Evolutionary conservation across 37 sponge, comb jelly and placozoan species (phyloP).

Genomic region (Theonella swinhoei): DNA sequence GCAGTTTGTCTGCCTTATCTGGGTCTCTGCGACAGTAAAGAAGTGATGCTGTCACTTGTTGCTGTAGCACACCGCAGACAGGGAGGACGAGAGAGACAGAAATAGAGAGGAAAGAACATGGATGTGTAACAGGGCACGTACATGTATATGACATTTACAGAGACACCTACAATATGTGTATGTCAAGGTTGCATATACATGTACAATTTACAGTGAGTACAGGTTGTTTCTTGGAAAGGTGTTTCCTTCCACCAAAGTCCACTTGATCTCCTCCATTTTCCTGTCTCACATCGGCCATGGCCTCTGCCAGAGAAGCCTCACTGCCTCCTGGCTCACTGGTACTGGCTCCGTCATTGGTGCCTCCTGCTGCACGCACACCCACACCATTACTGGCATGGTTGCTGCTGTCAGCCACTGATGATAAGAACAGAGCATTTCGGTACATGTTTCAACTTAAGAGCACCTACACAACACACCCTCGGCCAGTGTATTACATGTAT

Average conservation of each 20-base stretch:
- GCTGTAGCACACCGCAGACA: not conserved
- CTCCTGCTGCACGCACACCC: not conserved
- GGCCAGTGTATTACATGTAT: too few species aligned
- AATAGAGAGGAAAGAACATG: not conserved
- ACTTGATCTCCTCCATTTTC: too few species aligned
- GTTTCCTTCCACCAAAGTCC: not conserved
- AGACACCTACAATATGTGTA: too few species aligned
- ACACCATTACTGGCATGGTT: not conserved
- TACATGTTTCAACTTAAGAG: too few species aligned
- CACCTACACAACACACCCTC: too few species aligned
- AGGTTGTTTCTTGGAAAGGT: not conserved
- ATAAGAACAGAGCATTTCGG: too few species aligned
- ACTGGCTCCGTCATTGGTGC: not conserved
- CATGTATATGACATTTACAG: too few species aligned
- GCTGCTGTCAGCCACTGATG: too few species aligned
- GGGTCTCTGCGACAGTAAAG: not conserved
- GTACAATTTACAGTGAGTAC: not conserved
- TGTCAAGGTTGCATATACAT: too few species aligned
- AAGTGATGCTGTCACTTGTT: not conserved
- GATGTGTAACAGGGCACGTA: too few species aligned
- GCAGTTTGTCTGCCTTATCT: constrained; percentile 24
- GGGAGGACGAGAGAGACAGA: not conserved
- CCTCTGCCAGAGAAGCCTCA: not conserved
- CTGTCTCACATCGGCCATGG: too few species aligned
- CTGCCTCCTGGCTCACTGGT: not conserved